Conservation (phyloP, 2,797 vertebrate genomes). For the Sarcophilus harrisii region DNA sequence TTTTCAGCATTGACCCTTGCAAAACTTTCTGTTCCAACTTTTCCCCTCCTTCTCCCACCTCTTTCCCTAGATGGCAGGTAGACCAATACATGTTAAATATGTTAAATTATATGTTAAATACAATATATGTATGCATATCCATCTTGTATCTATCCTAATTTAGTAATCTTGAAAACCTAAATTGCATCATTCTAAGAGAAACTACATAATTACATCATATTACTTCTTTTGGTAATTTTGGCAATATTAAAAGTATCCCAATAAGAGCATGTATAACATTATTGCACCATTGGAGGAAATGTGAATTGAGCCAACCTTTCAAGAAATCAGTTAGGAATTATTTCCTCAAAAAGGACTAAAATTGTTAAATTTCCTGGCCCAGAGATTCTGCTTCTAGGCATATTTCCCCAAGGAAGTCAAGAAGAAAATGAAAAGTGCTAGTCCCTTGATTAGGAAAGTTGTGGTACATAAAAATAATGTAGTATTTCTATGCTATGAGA, state of each 20-base stretch:
- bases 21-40: too few relatives aligned
- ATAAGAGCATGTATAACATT: background rate
- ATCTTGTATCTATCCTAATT: background rate
- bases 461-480: background rate
- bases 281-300: background rate
- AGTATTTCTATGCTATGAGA: background rate
- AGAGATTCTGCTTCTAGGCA: background rate
- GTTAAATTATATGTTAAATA: too few relatives aligned
- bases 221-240: background rate
- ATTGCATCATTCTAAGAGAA: background rate
- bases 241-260: background rate
- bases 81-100: too few relatives aligned
- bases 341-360: background rate
- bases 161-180: background rate
- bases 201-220: background rate
- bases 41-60: too few relatives aligned
- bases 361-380: background rate
- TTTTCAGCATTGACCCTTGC: too few relatives aligned
- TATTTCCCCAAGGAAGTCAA: background rate
- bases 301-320: background rate
- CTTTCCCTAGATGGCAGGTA: too few relatives aligned
- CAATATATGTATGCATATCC: too few relatives aligned
- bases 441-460: background rate
- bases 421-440: background rate
- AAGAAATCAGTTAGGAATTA: background rate